A percentile compares a stretch with the other conserved stretches of the same genome.
phyloP scores from a whole-genome alignment of 2,797 vertebrate genomes.

The Anas flavirostris region DNA sequence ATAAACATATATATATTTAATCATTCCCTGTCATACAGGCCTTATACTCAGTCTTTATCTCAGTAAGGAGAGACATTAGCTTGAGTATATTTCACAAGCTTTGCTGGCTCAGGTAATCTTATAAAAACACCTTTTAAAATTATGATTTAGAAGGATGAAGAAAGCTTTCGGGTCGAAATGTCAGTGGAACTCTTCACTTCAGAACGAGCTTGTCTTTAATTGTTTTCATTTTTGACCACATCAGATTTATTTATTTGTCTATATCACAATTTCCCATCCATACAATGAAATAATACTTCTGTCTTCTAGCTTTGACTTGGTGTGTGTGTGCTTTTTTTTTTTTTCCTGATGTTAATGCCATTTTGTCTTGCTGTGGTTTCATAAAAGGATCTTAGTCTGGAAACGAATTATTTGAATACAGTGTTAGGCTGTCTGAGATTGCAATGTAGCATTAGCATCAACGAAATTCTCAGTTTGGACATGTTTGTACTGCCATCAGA shows the following conservation, averaged over 20 bases:
- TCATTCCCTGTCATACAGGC: neutral
- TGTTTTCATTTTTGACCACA: neutral
- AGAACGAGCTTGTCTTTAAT: neutral
- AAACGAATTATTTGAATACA: neutral
- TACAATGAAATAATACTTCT: neutral
- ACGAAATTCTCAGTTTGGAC: neutral
- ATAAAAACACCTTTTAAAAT: neutral
- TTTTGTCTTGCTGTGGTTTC: neutral
- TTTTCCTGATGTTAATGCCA: neutral
- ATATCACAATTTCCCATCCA: neutral
- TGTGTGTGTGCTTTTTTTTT: neutral
- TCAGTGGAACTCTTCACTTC: neutral
- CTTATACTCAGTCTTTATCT: neutral
- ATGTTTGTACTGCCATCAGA: neutral
- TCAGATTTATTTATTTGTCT: neutral
- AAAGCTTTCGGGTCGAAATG: neutral
- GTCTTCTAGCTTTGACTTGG: neutral
- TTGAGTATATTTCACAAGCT: neutral
- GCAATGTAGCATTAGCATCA: neutral
- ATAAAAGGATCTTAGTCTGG: neutral
- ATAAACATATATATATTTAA: neutral
- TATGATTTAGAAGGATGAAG: neutral
- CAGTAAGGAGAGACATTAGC: neutral
- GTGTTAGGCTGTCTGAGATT: neutral
- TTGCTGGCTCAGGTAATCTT: neutral